Conservation (phyloP, 2,888 invertebrate genomes). For the Leptopilina drosophilae region DNA sequence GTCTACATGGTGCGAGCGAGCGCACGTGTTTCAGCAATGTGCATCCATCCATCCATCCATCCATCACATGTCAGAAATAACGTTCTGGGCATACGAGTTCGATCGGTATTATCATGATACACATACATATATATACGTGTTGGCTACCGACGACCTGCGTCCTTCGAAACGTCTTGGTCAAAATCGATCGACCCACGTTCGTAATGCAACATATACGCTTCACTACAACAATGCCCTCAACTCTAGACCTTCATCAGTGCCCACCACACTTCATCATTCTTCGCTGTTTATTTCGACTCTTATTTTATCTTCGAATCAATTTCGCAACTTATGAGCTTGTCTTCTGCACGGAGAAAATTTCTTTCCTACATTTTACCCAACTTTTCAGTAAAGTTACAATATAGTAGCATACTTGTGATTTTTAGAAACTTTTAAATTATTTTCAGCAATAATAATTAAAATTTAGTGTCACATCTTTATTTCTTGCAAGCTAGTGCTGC, state of each 20-base stretch:
- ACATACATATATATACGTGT: background rate
- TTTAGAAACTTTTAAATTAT: no score
- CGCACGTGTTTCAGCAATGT: constrained; percentile 68
- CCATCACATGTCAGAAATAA: constrained; percentile 72
- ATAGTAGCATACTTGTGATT: no score
- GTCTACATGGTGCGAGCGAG: constrained; percentile 59
- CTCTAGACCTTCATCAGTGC: constrained; percentile 13
- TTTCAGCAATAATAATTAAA: no score
- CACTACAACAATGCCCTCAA: constrained; percentile 4
- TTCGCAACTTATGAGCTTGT: background rate
- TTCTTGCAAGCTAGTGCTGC: no score
- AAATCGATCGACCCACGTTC: constrained; percentile 30
- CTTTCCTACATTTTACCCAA: no score
- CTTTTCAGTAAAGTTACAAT: no score
- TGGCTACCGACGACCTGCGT: constrained; percentile 26
- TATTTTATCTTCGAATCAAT: background rate
- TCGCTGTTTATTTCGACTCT: background rate
- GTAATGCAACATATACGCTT: constrained; percentile 19
- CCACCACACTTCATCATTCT: constrained; percentile 8
- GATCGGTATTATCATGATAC: constrained; percentile 37
- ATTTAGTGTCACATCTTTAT: no score
- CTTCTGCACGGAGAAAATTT: no score
- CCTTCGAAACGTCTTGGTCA: constrained; percentile 17
- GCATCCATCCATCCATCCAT: constrained; percentile 68
- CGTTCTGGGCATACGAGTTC: constrained; percentile 51